phyloP scores from a whole-genome alignment of 2,113 vertebrate species.

The Willisornis vidua region DNA sequence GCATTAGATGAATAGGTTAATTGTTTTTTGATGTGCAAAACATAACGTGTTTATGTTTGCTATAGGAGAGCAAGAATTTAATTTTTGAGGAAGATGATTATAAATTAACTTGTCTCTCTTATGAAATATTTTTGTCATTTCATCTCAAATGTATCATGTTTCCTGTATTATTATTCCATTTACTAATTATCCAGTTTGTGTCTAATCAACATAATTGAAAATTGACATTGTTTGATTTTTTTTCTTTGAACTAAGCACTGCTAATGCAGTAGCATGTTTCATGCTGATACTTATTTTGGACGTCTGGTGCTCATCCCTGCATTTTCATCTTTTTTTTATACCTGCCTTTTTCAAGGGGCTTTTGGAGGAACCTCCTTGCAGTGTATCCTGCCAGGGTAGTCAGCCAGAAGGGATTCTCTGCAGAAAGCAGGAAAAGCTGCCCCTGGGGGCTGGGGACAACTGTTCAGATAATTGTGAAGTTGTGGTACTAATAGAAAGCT shows the following conservation, averaged over 20 bases:
- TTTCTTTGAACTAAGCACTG: background rate
- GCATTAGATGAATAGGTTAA: background rate
- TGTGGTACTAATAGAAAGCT: background rate
- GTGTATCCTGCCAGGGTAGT: background rate
- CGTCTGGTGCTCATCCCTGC: fast-evolving
- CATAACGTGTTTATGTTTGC: background rate
- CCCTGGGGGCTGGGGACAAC: background rate
- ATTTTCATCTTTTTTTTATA: background rate
- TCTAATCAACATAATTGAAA: slow-evolving; percentile 30
- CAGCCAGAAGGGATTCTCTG: background rate
- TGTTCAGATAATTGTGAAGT: background rate
- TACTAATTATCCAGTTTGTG: slow-evolving; percentile 18
- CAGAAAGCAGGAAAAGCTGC: background rate
- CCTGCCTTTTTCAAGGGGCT: background rate
- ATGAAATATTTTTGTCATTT: slow-evolving; percentile 22
- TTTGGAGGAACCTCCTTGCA: background rate
- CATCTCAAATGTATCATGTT: background rate
- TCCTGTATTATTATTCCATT: slow-evolving; percentile 23
- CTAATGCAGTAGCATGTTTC: background rate
- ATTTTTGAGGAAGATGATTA: background rate
- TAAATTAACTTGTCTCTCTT: background rate
- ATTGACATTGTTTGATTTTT: background rate
- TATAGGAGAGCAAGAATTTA: background rate
- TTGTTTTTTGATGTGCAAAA: background rate
- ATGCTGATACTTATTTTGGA: background rate